Evolutionary conservation across 2,888 invertebrate genomes (phyloP).

Genomic region (Sarcophaga rosellei): DNA sequence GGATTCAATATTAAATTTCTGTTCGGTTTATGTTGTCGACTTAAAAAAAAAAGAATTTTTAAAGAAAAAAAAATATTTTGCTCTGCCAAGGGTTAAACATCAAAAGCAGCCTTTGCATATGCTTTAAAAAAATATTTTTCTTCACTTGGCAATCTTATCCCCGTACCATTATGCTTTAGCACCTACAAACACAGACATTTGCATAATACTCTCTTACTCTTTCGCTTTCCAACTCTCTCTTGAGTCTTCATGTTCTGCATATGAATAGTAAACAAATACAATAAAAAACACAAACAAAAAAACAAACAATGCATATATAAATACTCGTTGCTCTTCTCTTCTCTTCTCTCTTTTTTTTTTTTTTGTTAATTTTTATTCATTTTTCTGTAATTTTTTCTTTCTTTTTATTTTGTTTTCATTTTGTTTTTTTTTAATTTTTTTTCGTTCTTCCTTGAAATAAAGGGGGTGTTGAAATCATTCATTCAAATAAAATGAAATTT

Average conservation of each 20-base stretch:
- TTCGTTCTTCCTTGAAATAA: constrained; percentile 20
- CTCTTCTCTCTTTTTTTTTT: background rate
- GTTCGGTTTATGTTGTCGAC: too few species aligned
- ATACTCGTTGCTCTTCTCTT: background rate
- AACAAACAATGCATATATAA: background rate
- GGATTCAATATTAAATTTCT: too few species aligned
- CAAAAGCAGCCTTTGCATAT: too few species aligned
- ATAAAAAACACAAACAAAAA: constrained; percentile 7
- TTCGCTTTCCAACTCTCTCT: background rate
- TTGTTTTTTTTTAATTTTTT: background rate
- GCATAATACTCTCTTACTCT: background rate
- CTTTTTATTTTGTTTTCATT: constrained; percentile 10
- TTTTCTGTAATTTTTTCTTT: background rate
- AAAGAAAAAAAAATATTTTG: too few species aligned
- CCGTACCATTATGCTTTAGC: too few species aligned
- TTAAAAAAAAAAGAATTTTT: too few species aligned
- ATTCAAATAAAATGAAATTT: constrained; percentile 57
- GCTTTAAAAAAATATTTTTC: too few species aligned
- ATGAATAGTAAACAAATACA: constrained; percentile 9
- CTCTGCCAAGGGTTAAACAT: too few species aligned
- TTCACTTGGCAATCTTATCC: too few species aligned
- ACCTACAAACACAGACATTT: too few species aligned
- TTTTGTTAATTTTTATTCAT: background rate
- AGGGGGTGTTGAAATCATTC: constrained; percentile 60
- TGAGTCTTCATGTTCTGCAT: background rate